Percentiles rank a stretch among this genome's conserved stretches.
phyloP scores from a whole-genome alignment of 1,140 invertebrate species.

The Hylaeus volcanicus region DNA sequence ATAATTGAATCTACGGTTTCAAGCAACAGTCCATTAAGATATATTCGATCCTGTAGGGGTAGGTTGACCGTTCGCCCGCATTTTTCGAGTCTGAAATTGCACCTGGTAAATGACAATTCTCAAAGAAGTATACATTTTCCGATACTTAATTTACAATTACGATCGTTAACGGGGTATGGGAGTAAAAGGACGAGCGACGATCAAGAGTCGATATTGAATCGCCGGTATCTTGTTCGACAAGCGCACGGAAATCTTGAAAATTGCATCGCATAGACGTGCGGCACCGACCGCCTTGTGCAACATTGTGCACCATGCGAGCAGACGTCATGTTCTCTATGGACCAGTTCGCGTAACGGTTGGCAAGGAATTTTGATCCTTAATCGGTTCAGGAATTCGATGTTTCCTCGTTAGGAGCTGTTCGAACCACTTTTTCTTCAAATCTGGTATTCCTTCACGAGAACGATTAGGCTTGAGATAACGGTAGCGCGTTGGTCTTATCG shows the following conservation, averaged over 20 bases:
- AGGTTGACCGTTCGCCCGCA: not conserved
- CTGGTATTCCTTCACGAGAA: too few species aligned
- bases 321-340: not conserved
- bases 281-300: slow-evolving; percentile 24
- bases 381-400: not conserved
- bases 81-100: slow-evolving; percentile 15
- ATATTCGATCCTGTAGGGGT: not conserved
- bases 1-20: not conserved
- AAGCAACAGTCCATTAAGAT: not conserved
- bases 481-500: too few species aligned
- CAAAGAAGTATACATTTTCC: slow-evolving; percentile 24
- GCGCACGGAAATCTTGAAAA: slow-evolving; percentile 55
- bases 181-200: slow-evolving; percentile 15
- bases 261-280: slow-evolving; percentile 58
- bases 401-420: not conserved
- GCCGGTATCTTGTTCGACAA: slow-evolving; percentile 35
- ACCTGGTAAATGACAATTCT: slow-evolving; percentile 2
- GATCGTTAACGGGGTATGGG: slow-evolving; percentile 31
- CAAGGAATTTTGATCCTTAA: not conserved
- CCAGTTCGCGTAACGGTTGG: not conserved
- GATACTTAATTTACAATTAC: slow-evolving; percentile 37
- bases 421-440: not conserved
- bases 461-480: too few species aligned
- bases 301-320: not conserved
- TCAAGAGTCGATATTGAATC: slow-evolving; percentile 34